These are phyloP conservation scores for Petroica traversi DNA, from an alignment of 2,113 vertebrate genomes.

Conservation along the genomic window DNA sequence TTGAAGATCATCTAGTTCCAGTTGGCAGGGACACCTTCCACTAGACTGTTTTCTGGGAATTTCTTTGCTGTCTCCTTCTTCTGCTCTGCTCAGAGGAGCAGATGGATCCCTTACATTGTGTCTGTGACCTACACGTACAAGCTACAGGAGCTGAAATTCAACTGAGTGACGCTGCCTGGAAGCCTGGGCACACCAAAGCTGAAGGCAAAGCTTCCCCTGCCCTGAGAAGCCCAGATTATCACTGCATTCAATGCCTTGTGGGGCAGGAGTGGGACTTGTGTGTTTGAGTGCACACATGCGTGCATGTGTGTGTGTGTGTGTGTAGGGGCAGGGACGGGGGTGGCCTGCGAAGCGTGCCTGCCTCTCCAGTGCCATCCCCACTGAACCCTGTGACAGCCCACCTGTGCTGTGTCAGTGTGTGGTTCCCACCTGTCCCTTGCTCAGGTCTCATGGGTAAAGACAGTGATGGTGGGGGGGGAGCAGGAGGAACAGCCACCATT, in stretches of 20 bases:
- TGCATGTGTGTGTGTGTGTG: not conserved
- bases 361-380: not conserved
- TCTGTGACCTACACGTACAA: fast-evolving
- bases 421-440: not conserved
- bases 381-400: not conserved
- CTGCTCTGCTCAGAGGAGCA: not conserved
- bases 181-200: not conserved
- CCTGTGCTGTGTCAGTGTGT: fast-evolving
- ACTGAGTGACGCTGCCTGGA: not conserved
- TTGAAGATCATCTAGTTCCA: not conserved
- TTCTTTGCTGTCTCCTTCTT: not conserved
- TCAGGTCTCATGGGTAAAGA: not conserved
- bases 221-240: not conserved
- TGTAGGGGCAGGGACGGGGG: not conserved
- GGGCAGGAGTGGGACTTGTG: not conserved
- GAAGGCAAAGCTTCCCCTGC: not conserved
- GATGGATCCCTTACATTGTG: not conserved
- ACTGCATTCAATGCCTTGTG: not conserved
- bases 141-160: not conserved
- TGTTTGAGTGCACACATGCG: not conserved
- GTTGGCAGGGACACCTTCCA: not conserved
- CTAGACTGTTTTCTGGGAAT: not conserved
- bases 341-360: fast-evolving
- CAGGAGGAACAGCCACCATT: fast-evolving
- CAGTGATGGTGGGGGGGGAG: too few species aligned